Percentiles rank a stretch among this genome's conserved stretches.
phyloP scores from a whole-genome alignment of 2,888 invertebrate genomes.

The Thereva nobilitata region DNA sequence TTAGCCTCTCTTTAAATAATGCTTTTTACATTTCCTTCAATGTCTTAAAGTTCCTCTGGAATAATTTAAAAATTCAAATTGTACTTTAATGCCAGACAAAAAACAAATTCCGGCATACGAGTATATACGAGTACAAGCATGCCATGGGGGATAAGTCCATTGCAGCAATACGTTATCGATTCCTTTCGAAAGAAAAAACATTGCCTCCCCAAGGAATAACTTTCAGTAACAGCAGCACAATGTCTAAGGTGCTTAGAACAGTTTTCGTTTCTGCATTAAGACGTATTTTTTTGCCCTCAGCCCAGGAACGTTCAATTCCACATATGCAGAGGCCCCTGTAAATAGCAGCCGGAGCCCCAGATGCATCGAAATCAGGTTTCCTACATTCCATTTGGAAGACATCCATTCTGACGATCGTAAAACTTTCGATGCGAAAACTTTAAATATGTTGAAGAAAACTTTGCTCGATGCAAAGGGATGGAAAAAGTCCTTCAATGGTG shows the following conservation, averaged over 20 bases:
- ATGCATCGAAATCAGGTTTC: conserved; percentile 10
- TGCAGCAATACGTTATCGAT: conserved; percentile 16
- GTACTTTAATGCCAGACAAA: background rate
- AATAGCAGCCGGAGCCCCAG: conserved; percentile 5
- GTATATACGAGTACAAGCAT: background rate
- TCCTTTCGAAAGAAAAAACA: background rate
- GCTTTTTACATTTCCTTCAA: too few species aligned
- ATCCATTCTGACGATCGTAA: conserved; percentile 29
- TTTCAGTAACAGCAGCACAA: conserved; percentile 11
- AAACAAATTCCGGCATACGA: conserved; percentile 1
- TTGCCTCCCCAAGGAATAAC: conserved; percentile 4
- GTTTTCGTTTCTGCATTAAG: conserved; percentile 13
- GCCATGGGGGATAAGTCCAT: background rate
- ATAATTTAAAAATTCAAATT: too few species aligned
- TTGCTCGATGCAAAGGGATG: conserved; percentile 18
- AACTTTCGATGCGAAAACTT: conserved; percentile 34
- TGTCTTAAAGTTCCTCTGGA: too few species aligned
- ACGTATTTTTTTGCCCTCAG: conserved; percentile 2
- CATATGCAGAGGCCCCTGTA: conserved; percentile 15
- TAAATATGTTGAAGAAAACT: conserved; percentile 28
- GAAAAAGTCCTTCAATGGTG: conserved; percentile 24
- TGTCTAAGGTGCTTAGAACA: conserved; percentile 16
- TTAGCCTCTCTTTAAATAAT: too few species aligned
- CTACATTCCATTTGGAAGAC: conserved; percentile 24
- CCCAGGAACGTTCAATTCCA: conserved; percentile 5